Evolutionary conservation across 1,140 invertebrate genomes (phyloP).

Genomic region (Eupeodes corollae): DNA sequence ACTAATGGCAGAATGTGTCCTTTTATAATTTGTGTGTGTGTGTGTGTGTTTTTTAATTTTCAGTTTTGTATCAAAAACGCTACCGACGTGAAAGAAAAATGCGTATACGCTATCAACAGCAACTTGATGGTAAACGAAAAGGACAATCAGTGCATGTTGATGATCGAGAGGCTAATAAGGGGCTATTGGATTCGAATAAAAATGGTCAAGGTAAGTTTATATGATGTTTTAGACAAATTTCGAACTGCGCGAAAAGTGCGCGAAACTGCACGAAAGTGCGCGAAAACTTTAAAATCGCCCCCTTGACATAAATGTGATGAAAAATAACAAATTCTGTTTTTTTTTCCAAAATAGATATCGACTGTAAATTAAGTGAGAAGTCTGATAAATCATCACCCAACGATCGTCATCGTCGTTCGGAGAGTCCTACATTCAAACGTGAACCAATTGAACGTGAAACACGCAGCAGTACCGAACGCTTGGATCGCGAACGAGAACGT

Average conservation of each 20-base stretch:
- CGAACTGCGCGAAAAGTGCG: no score
- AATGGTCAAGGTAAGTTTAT: neutral
- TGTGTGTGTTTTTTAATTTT: constrained; percentile 35
- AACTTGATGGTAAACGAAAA: constrained; percentile 49
- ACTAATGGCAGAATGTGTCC: no score
- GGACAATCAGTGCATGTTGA: constrained; percentile 10
- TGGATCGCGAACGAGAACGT: constrained; percentile 14
- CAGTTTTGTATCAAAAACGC: constrained; percentile 77
- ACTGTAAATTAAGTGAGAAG: constrained; percentile 29
- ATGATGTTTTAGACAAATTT: neutral
- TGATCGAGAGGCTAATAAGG: constrained; percentile 1
- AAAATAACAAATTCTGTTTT: no score
- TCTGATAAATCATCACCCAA: constrained; percentile 26
- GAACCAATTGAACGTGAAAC: constrained; percentile 39
- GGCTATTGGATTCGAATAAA: constrained; percentile 7
- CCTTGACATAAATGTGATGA: no score
- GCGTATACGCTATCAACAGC: constrained; percentile 69
- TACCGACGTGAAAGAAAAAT: constrained; percentile 74
- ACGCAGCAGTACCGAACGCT: constrained; percentile 25
- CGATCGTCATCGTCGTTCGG: constrained; percentile 16
- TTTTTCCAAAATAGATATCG: constrained; percentile 23
- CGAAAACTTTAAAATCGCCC: no score
- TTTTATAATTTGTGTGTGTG: no score
- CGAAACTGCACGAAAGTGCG: no score
- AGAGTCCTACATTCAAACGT: constrained; percentile 31